Base-by-base conservation (phyloP, 1,140 invertebrate species). In the Araneus ventricosus region DNA sequence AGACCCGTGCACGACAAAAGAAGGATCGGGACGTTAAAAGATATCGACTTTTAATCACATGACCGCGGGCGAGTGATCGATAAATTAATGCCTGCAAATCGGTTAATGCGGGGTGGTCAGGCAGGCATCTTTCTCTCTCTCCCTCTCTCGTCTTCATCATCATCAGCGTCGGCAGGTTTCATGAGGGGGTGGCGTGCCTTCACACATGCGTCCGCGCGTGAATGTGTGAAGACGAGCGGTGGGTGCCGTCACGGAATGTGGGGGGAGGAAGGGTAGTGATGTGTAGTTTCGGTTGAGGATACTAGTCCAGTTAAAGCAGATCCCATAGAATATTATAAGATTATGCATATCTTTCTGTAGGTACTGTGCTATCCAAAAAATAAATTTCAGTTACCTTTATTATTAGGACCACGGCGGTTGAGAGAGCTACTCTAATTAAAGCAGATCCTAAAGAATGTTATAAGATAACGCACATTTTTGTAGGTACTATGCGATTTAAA, bases 41-140 rank as follows among this genome's bases (percentile, higher is more conserved):
- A 86, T 86, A 86, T 86, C 84, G 84, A 86, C 84, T 86, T 57
- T 86, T 86, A 86, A 86, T 86, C 84, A 86, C 84, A 86, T 86
- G 84, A 86, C 84, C 52, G 37, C 37, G 27, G 41, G 41, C 39
- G 30, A 24, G 52, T 34, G 52, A 86, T 86, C 84, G 84, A 86
- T 86, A 86, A 86, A 86, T 86, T 86, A 86, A 86, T 86, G 84
- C 84, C 84, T 57, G 84, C 45, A 86, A 86, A 86, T 86, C 84
- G 84, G 70, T 75, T 75, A 75, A 75, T 75, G 70, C 30, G 70
- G 30, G 84, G 45, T 59, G 30, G n/a, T 30, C 52, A 59, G 84
- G 84, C 84, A 59, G 22, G 22, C n/a, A 22, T 63, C 59, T 22
- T 24, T n/a, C 27, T 30, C 30, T 34, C 70, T 37, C 70, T 17